Evolutionary conservation across 2,113 vertebrate species (phyloP).

Genomic region (Periophthalmus modestus): DNA sequence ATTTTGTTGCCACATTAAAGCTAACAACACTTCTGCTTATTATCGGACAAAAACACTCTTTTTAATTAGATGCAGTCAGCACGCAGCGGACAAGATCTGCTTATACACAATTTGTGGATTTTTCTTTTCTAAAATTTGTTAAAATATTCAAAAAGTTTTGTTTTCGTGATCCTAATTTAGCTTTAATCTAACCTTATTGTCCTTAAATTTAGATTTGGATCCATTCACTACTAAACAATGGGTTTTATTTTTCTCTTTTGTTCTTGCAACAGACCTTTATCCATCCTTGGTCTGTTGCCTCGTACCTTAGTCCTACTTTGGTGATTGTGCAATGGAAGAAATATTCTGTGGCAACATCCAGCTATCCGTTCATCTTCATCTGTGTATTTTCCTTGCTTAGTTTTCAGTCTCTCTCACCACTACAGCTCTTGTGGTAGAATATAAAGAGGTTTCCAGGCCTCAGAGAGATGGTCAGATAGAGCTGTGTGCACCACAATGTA

Average conservation of each 20-base stretch:
- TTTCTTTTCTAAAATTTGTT: too few species aligned
- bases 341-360: not conserved
- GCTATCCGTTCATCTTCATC: not conserved
- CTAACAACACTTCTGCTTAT: too few species aligned
- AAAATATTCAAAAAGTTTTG: too few species aligned
- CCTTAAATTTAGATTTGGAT: too few species aligned
- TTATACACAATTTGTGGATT: too few species aligned
- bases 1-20: too few species aligned
- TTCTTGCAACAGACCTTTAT: not conserved
- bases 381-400: not conserved
- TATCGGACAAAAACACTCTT: too few species aligned
- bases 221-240: not conserved
- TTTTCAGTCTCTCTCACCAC: not conserved
- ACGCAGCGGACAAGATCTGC: too few species aligned
- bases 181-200: too few species aligned
- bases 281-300: not conserved
- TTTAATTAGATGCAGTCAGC: too few species aligned
- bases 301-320: not conserved
- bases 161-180: too few species aligned
- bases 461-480: not conserved
- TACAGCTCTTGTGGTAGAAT: constrained; percentile 5
- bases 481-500: not conserved
- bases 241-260: not conserved
- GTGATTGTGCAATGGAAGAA: not conserved
- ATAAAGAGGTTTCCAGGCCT: not conserved